Base-by-base conservation (phyloP, 2,888 invertebrate species). In the Uropetala carovei region DNA sequence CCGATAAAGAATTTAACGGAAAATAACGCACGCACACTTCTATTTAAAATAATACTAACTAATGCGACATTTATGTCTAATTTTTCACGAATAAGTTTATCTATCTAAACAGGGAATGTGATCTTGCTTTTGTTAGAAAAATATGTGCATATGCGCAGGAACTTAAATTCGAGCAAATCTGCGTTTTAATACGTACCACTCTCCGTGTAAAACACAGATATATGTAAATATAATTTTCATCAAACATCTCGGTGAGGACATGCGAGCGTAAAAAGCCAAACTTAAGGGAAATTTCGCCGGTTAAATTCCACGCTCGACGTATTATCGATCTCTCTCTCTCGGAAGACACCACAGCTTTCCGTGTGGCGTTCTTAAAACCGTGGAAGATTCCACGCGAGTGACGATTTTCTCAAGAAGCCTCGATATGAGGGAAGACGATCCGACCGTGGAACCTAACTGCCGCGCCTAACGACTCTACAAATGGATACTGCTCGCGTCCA, bases 311-410 rank as follows among this genome's bases (percentile, higher is more conserved):
- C 18, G n/a, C 22, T 68, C 68, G 68, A 18, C 68, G 68, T 9
- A 18, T 18, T 68, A 68, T 68, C 68, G 68, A 68, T 68, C 68
- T 68, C 4, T 68, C 68, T 68, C 4, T 43, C 43, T 43, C 43
- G 43, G 5, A 43, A 43, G 43, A 43, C 43, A 43, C 43, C 43
- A 43, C 3, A 43, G 43, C 43, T 14, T n/a, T 68, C 68, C 68
- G 68, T 68, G 68, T 18, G 68, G 18, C 68, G 68, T 18, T 68
- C 22, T 68, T n/a, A 68, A 68, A 68, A n/a, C 68, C n/a, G 68
- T 68, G 68, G 68, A 68, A 68, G 68, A 68, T 68, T 68, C 68
- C 68, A 68, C n/a, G 68, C 68, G 68, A 68, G 18, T n/a, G 68
- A n/a, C 68, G 9, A 68, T 68, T 68, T 68, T 43, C 5, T 1